Base-by-base conservation (phyloP, 1,140 invertebrate species). In the Drosophila sp. region DNA sequence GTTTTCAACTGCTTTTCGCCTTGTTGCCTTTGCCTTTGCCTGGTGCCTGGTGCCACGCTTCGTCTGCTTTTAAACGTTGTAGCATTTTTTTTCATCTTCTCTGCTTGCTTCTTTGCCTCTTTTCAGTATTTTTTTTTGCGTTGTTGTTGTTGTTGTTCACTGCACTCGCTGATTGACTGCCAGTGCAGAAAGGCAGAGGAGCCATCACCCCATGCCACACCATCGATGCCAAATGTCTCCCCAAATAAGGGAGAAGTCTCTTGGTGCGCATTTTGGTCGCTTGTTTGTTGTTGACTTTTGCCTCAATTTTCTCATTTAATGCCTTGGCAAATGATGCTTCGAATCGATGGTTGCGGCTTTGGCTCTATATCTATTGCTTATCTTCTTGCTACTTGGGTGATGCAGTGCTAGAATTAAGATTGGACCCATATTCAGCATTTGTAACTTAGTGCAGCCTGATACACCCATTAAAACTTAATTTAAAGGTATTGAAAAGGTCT, bases 121-220 rank as follows among this genome's bases (percentile, higher is more conserved):
- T 50, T 62, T 57, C 6, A 23, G 44, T 47, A 41, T 56, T 17
- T 60, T 72, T 76, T 63, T 56, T 62, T 32, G 38, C 60, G 57
- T 35, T 35, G 33, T 3, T 33, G 32, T 35, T 38, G 35, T 11
- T 68, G 57, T 55, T 64, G 66, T 55, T 66, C 57, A 66, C 67
- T 76, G 69, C 44, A 50, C 67, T 80, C 70, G 66, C 76, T 84
- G 81, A 84, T 84, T 84, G 81, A 84, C 73, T 84, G 64, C 60
- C 44, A 50, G 23, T 50, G 44, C 44, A 50, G 44, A 50, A 50
- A 27, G 44, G 17, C 17, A 17, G 8, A 8, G 10, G 6, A 50
- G 44, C 44, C 44, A 27, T 50, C 44, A 17, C 40, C 40, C 35
- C 8, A 10, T 2, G 35, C 35, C 4, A 4, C 40, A 50, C 25